These are phyloP conservation scores for Linyphia triangularis DNA, from an alignment of 2,888 invertebrate species.

Conservation along the genomic window DNA sequence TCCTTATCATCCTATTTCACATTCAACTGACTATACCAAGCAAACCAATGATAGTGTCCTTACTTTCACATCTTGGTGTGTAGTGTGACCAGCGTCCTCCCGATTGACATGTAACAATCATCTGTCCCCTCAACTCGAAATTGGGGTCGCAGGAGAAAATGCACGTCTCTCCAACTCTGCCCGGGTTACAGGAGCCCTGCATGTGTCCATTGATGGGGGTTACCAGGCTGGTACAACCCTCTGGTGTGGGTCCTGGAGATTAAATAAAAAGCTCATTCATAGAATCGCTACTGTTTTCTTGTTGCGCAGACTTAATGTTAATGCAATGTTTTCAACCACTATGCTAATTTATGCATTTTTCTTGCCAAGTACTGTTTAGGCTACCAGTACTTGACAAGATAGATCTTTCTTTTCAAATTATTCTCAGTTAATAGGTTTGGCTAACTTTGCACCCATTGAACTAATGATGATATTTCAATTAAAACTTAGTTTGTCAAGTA, in stretches of 20 bases:
- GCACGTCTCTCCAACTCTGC: conserved; percentile 48
- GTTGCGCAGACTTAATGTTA: neutral
- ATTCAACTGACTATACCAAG: neutral
- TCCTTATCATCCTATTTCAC: too few species aligned
- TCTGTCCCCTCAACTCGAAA: conserved; percentile 34
- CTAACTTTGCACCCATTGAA: too few species aligned
- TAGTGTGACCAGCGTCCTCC: conserved; percentile 37
- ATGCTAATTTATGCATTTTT: too few species aligned
- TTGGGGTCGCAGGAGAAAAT: conserved; percentile 36
- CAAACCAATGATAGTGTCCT: neutral
- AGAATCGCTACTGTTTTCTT: neutral
- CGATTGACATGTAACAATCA: conserved; percentile 40
- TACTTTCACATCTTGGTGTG: conserved; percentile 51
- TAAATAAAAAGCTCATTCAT: too few species aligned
- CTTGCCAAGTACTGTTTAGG: too few species aligned
- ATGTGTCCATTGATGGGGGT: conserved; percentile 39
- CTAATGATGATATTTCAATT: too few species aligned
- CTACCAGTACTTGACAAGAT: too few species aligned
- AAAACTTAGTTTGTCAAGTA: too few species aligned
- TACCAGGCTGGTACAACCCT: conserved; percentile 25
- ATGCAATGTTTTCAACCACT: neutral
- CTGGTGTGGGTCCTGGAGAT: neutral
- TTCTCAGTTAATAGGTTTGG: too few species aligned
- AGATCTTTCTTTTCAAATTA: too few species aligned
- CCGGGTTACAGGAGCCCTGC: conserved; percentile 51